These are phyloP conservation scores for Lethenteron camtschaticum DNA, from an alignment of 2,113 vertebrate genomes.

Conservation along the genomic window DNA sequence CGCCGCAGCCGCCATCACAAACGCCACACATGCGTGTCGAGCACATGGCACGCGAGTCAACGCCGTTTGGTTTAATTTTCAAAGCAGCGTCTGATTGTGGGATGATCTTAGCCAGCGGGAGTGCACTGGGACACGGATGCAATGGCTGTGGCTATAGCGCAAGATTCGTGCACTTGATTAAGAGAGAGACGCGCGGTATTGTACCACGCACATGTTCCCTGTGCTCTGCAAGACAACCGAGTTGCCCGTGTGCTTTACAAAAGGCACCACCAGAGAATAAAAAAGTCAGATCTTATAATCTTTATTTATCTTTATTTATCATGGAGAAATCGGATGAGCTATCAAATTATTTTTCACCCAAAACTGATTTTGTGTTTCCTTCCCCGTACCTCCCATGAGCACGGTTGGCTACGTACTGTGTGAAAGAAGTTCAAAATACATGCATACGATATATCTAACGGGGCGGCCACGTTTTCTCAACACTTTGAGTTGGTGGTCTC, in stretches of 20 bases:
- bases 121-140: neutral
- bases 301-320: no score
- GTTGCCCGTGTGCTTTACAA: no score
- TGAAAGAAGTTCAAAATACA: neutral
- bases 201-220: no score
- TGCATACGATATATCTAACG: neutral
- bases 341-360: no score
- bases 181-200: no score
- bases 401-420: neutral
- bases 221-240: no score
- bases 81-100: neutral
- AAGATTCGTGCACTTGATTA: neutral
- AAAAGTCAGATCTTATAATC: no score
- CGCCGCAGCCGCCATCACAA: neutral
- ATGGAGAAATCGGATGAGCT: no score
- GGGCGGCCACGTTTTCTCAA: neutral
- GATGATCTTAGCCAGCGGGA: neutral
- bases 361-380: no score
- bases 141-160: neutral
- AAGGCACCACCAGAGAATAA: no score
- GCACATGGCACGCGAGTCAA: neutral
- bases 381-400: no score
- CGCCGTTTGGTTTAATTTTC: neutral
- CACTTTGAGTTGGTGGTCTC: neutral
- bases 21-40: neutral